These are phyloP conservation scores for Schmidtea mediterranea DNA, from an alignment of 1,140 invertebrate species.

Conservation along the genomic window DNA sequence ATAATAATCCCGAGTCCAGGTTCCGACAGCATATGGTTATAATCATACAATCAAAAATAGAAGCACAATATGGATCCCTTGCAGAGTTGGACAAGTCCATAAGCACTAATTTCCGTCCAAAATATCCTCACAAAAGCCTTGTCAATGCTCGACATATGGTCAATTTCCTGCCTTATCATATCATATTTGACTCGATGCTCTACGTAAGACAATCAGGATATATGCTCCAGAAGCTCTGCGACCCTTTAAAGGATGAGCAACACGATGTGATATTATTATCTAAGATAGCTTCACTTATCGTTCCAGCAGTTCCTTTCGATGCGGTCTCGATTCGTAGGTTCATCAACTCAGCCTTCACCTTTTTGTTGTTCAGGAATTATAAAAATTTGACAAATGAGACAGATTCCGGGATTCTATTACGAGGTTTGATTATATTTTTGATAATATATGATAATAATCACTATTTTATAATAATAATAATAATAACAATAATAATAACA, in stretches of 20 bases:
- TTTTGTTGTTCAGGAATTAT: background rate
- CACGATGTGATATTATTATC: constrained; percentile 5
- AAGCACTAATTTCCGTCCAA: constrained; percentile 8
- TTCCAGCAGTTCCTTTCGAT: constrained; percentile 22
- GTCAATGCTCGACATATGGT: constrained; percentile 13
- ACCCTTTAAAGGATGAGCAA: background rate
- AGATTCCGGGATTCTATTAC: no score
- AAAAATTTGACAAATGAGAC: no score
- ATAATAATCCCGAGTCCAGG: background rate
- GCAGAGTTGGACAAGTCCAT: constrained; percentile 1
- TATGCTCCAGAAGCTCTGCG: constrained; percentile 20
- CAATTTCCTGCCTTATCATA: constrained; percentile 24
- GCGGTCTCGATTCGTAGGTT: constrained; percentile 20
- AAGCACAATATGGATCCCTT: background rate
- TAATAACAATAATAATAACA: no score
- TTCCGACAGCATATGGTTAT: constrained; percentile 1
- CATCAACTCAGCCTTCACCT: constrained; percentile 4
- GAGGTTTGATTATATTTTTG: no score
- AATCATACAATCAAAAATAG: constrained; percentile 10
- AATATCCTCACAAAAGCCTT: constrained; percentile 7
- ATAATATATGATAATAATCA: no score
- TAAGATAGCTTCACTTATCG: constrained; percentile 16
- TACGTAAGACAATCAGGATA: constrained; percentile 20
- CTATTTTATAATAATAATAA: no score
- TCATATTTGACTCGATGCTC: constrained; percentile 22